phyloP scores from a whole-genome alignment of 2,113 vertebrate species.

The Paramormyrops kingsleyae region DNA sequence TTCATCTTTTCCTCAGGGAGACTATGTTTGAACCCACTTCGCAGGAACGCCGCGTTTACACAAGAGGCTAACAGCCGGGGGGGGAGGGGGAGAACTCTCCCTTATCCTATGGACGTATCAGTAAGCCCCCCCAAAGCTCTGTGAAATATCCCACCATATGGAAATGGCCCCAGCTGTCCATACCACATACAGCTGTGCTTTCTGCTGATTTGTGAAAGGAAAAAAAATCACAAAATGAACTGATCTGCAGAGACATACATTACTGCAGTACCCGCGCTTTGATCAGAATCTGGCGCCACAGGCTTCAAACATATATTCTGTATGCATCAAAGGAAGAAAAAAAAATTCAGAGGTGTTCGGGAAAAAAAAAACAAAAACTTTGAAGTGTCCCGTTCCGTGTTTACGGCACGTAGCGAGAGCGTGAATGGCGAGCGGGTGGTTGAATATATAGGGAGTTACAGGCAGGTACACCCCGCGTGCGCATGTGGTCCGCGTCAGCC shows the following conservation, averaged over 20 bases:
- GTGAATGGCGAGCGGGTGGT: not conserved
- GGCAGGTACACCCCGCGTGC: not conserved
- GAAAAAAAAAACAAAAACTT: not conserved
- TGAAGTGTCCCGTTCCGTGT: not conserved
- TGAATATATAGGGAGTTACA: not conserved
- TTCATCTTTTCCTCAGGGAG: constrained; percentile 18
- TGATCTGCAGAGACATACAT: constrained; percentile 9
- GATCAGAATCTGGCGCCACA: not conserved
- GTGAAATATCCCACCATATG: constrained; percentile 25
- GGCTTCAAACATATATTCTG: not conserved
- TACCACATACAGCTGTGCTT: not conserved
- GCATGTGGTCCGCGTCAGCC: constrained; percentile 14
- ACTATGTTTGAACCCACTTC: constrained; percentile 17
- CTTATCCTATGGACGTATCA: not conserved
- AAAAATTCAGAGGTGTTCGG: not conserved
- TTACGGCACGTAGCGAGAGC: not conserved
- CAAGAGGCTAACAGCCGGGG: constrained; percentile 44
- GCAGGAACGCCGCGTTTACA: constrained; percentile 16
- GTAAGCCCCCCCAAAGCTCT: not conserved
- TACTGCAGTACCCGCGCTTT: not conserved
- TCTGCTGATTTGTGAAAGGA: constrained; percentile 35
- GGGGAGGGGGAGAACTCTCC: constrained; percentile 42
- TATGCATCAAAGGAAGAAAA: not conserved
- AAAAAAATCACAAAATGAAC: not conserved
- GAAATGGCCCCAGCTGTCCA: not conserved